These are phyloP conservation scores for Pseudochirops corinnae DNA, from an alignment of 2,797 vertebrate species.

Conservation along the genomic window DNA sequence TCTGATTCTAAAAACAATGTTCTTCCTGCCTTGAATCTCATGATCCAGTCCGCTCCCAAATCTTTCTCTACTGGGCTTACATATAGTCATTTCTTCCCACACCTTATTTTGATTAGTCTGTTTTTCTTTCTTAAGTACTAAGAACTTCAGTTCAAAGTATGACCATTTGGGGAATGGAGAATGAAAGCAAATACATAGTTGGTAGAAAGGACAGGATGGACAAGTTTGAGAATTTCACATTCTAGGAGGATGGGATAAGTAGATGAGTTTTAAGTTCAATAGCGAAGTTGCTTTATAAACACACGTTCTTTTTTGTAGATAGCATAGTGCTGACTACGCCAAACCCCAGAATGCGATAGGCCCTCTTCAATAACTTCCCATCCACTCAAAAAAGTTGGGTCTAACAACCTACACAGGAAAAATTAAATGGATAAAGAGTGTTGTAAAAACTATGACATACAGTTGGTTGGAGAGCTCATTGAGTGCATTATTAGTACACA, in stretches of 20 bases:
- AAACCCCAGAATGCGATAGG: neutral
- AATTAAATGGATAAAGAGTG: neutral
- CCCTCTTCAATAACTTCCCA: neutral
- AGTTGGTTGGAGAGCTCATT: neutral
- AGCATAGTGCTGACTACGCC: neutral
- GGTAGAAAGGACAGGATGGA: neutral
- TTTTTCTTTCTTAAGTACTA: neutral
- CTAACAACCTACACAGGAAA: neutral
- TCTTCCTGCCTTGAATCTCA: neutral
- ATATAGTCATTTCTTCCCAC: neutral
- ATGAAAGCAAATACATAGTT: slow-evolving; percentile 25
- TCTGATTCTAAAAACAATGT: neutral
- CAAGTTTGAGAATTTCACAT: slow-evolving; percentile 28
- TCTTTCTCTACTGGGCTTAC: neutral
- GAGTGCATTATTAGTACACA: neutral
- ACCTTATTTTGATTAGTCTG: neutral
- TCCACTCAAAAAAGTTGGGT: neutral
- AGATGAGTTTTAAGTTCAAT: neutral
- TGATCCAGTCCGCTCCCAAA: neutral
- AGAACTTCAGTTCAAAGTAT: neutral
- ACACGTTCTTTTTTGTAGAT: neutral
- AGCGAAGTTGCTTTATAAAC: slow-evolving; percentile 41
- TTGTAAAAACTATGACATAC: neutral
- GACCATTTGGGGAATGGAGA: slow-evolving; percentile 33
- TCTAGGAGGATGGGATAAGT: neutral